Evolutionary conservation across 1,140 invertebrate species (phyloP).

Genomic region (Lerema accius): DNA sequence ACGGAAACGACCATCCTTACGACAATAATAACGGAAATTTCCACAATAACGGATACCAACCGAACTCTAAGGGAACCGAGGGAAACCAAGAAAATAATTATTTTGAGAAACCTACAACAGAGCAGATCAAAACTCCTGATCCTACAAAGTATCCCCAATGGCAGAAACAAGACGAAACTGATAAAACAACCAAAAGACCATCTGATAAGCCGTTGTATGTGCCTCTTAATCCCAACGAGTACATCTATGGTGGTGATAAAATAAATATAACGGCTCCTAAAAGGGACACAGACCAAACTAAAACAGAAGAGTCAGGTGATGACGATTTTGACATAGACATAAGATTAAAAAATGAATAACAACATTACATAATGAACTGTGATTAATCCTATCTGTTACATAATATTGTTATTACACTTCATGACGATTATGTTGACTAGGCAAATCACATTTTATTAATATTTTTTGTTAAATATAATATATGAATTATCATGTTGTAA

Average conservation of each 20-base stretch:
- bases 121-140: conserved; percentile 6
- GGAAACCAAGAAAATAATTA: background rate
- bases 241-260: conserved; percentile 37
- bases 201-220: conserved; percentile 42
- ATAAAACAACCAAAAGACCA: conserved; percentile 29
- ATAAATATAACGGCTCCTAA: conserved; percentile 51
- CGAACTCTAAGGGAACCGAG: background rate
- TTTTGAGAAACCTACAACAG: conserved; percentile 20
- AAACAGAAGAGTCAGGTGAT: conserved; percentile 43
- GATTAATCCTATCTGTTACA: no score
- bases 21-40: conserved; percentile 26
- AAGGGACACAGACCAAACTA: conserved; percentile 53
- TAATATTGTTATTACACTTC: no score
- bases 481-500: no score
- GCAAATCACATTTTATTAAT: no score
- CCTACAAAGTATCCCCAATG: background rate
- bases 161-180: conserved; percentile 13
- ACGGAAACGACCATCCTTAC: conserved; percentile 10
- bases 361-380: no score
- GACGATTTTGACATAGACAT: conserved; percentile 60
- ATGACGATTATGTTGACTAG: no score
- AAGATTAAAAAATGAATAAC: conserved; percentile 48
- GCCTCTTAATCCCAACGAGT: conserved; percentile 40
- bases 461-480: no score
- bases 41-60: conserved; percentile 1